Base-by-base conservation (phyloP, 2,797 vertebrate species). In the Helostoma temminkii region DNA sequence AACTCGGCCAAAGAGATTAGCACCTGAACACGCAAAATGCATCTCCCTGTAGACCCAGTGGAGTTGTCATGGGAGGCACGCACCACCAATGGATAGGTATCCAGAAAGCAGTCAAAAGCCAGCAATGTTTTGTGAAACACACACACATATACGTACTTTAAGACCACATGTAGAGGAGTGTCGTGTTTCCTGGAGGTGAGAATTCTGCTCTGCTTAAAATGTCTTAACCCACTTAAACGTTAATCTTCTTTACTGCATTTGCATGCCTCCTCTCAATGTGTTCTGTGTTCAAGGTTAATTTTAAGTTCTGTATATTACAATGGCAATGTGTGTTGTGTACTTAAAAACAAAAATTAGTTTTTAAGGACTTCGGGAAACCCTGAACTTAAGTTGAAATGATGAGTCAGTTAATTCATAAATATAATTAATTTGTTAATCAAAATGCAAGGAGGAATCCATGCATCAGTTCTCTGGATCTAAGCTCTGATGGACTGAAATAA, bases 21-120 rank as follows among this genome's bases (percentile, higher is more conserved):
- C 59, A 72, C 69, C 74, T 71, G 61, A 75, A 58, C 36, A 5
- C 65, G 68, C 73, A 71, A 78, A 81, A 78, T 70, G 75, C 5
- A 53, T 70, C 62, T 60, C 30, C 45, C 71, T 78, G 48, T 62
- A 66, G 71, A 76, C 71, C 57, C 6, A 1, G 19, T 36, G 59
- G 50, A 69, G 57, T 74, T 82, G 78, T 88, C 81, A 87, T 74
- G 37, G 41, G 0, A 71, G 48, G 70, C 82, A 88, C 50, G 24
- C 57, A 80, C 41, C 66, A 60, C 53, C 18, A 22, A 4, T 14
- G 39, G 11, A 21, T 52, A 66, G 83, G 28, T 19, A 46, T 71
- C 50, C 47, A 67, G 34, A 74, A 58, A 78, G 76, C 46, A 66
- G 25, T 47, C 66, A 76, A 87, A 78, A 88, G 77, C 81, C 32